These are phyloP conservation scores for Platalea minor DNA, from an alignment of 2,797 vertebrate species.

Conservation along the genomic window DNA sequence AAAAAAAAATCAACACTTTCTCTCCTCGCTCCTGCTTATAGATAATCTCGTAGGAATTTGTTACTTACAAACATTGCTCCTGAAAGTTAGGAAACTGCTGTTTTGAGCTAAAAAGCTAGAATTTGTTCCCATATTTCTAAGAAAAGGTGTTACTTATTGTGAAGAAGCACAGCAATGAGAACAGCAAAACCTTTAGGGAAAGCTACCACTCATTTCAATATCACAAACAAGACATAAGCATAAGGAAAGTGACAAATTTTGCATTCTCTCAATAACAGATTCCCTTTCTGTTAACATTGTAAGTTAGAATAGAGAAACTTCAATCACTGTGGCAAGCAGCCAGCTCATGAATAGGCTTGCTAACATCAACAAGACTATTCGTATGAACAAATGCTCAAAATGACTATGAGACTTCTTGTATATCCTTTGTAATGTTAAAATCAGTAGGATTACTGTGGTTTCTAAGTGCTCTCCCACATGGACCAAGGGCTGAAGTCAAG, in stretches of 20 bases:
- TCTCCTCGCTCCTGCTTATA: not conserved
- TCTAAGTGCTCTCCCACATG: conserved; percentile 26
- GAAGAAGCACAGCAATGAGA: conserved; percentile 14
- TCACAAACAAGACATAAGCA: conserved; percentile 48
- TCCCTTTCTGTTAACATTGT: conserved; percentile 27
- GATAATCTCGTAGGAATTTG: not conserved
- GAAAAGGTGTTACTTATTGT: not conserved
- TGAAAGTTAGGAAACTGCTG: not conserved
- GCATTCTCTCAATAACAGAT: conserved; percentile 58
- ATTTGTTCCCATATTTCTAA: not conserved
- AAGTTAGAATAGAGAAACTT: conserved; percentile 27
- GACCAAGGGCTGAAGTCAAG: conserved; percentile 14
- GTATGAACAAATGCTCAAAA: conserved; percentile 65
- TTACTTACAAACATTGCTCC: not conserved
- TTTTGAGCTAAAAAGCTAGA: not conserved
- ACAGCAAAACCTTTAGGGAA: conserved; percentile 9
- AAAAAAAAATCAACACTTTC: not conserved
- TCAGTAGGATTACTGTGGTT: not conserved
- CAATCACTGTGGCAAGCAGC: conserved; percentile 41
- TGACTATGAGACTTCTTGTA: conserved; percentile 50
- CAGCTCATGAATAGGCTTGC: conserved; percentile 59
- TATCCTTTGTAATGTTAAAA: conserved; percentile 67
- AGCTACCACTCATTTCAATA: conserved; percentile 46
- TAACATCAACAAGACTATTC: conserved; percentile 64
- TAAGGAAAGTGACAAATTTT: conserved; percentile 53